Evolutionary conservation across 2,797 vertebrate genomes (phyloP), one percentile per base, ranked within the genome.

Genomic region (Oreochromis mossambicus): DNA sequence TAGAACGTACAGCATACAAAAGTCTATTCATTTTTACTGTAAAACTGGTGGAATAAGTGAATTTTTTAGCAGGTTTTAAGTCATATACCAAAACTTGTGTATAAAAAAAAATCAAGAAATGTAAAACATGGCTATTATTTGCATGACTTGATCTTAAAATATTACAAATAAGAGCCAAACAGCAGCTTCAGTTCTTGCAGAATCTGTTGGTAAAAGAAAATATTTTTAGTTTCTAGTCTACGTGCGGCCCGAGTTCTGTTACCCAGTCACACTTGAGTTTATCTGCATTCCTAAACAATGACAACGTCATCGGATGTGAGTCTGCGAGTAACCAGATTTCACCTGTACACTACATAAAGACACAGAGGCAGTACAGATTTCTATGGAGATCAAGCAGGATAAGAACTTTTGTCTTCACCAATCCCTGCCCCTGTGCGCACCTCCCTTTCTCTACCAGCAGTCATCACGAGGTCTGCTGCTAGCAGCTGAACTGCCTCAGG

Each of bases 401-500:
- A 66, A 75, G 52, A 84, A 70, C 7, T 5, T 52, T 43, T 38
- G 26, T 66, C 43, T 68, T 41, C 55, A 76, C 10, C 38, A 68
- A 77, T 58, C 58, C 8, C 21, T 43, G 66, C 46, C 77, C 43
- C 73, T 55, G 50, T 75, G 63, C 73, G 9, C 82, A 29, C 56
- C 36, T 80, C 38, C 24, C n/a, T 50, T 51, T 13, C 29, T 36
- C 82, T 29, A 77, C 36, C 83, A 83, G 61, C 80, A 77, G 56
- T 43, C 63, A 52, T 68, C 76, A 54, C 75, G 21, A 36, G 21
- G 43, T 48, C 46, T 7, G 63, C 88, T 83, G 24, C 86, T 51
- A 63, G 75, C 79, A 78, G 85, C 87, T 83, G 87, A 68, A 77
- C 61, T 3, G 77, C 84, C 77, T 84, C 81, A 73, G 81, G 85